These are phyloP conservation scores for Coleophora deauratella DNA, from an alignment of 2,888 invertebrate genomes.

Conservation along the genomic window DNA sequence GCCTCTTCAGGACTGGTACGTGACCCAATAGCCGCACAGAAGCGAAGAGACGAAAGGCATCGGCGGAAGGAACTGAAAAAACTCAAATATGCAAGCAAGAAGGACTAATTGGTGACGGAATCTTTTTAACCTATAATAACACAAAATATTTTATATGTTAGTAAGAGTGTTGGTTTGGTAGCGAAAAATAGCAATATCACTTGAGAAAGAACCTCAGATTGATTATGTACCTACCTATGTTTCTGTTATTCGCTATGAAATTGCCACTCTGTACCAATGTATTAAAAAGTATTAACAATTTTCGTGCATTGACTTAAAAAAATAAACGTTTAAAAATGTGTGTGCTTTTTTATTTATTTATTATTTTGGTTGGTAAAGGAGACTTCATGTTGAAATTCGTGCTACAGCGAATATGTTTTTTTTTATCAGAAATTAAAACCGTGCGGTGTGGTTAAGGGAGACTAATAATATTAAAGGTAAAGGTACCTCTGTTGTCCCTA, in stretches of 20 bases:
- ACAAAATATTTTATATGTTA: no score
- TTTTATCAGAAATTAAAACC: background rate
- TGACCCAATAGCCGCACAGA: constrained; percentile 31
- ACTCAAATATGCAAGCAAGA: constrained; percentile 14
- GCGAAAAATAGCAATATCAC: no score
- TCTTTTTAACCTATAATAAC: background rate
- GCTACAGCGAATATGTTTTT: background rate
- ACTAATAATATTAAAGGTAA: constrained; percentile 11
- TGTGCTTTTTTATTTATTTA: constrained; percentile 1
- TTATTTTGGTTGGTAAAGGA: no score
- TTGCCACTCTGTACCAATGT: no score
- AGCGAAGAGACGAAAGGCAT: constrained; percentile 39
- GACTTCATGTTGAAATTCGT: background rate
- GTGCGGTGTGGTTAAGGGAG: constrained; percentile 4
- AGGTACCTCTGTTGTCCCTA: background rate
- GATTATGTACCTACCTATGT: no score
- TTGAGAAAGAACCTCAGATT: background rate
- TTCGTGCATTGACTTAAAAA: constrained; percentile 1
- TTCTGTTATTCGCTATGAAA: no score
- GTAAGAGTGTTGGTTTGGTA: no score
- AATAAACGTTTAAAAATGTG: constrained; percentile 4
- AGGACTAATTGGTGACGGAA: constrained; percentile 10
- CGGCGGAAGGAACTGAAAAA: constrained; percentile 30
- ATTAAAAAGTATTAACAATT: constrained; percentile 7
- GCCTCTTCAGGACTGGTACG: constrained; percentile 54